Evolutionary conservation across 1,140 invertebrate genomes (phyloP), one percentile per base, ranked within the genome.

Genomic region (Coptotermes formosanus): DNA sequence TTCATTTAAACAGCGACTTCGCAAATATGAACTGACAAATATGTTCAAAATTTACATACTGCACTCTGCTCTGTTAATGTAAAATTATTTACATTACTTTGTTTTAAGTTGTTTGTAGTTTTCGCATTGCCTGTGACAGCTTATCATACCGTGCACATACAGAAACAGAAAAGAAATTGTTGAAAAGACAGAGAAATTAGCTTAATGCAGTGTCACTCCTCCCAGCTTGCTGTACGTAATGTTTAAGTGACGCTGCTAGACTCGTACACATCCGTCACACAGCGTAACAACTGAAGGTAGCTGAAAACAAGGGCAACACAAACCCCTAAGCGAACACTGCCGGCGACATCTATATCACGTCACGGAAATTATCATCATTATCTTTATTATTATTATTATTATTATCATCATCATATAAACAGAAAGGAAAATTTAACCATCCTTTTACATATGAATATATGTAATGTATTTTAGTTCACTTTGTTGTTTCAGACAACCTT

Each of bases 391-490:
- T 64, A 64, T 64, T n/a, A 64, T 64, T n/a, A 64, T 64, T 64
- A 64, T 75, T 30, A 8, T 75, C n/a, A 55, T 55, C 19, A 69
- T 69, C n/a, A 75, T 75, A 75, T 75, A 75, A 75, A 75, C 64
- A 75, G 64, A 75, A 75, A 75, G 64, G 64, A 16, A 75, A 30
- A 75, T 75, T 8, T 75, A 75, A 75, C 64, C n/a, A 75, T 30
- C 64, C 64, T 75, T 75, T 75, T 75, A 75, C 64, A 75, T 75
- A 75, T 75, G 64, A 75, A 75, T 75, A 75, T 75, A 75, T n/a
- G n/a, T 75, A 75, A 75, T 75, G 64, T 75, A 75, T 75, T 75
- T 75, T 75, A 8, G 8, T 75, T 75, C n/a, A n/a, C 64, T 75
- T n/a, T 75, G 64, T 75, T 30, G 64, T 75, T 75, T 75, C 64